Percentiles rank a stretch among this genome's conserved stretches.
Evolutionary conservation across 2,113 vertebrate species (phyloP).

Genomic region (Spea bombifrons): DNA sequence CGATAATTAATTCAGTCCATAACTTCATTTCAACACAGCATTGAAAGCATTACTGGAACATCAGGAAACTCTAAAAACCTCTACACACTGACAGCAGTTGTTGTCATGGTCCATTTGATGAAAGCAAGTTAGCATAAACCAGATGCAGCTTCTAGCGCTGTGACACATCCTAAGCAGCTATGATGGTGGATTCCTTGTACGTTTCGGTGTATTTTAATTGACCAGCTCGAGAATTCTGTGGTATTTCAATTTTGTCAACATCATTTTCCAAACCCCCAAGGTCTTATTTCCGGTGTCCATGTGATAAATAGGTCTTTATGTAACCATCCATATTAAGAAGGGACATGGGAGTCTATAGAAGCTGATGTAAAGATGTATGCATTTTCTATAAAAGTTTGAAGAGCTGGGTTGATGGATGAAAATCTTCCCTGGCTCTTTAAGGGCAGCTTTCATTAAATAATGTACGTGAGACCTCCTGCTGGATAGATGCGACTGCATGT

Average conservation of each 20-base stretch:
- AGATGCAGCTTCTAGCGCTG: not conserved
- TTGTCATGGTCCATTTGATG: conserved; percentile 1
- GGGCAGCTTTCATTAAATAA: too few species aligned
- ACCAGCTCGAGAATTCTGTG: not conserved
- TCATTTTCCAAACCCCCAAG: not conserved
- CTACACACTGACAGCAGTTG: not conserved
- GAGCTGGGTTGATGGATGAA: too few species aligned
- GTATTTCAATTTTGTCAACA: not conserved
- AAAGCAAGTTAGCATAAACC: conserved; percentile 11
- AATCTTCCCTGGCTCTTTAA: too few species aligned
- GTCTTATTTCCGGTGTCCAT: not conserved
- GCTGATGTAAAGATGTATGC: too few species aligned
- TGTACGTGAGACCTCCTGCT: too few species aligned
- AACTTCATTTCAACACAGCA: not conserved
- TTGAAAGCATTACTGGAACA: not conserved
- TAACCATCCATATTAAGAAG: not conserved
- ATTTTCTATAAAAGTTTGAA: too few species aligned
- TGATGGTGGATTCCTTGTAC: not conserved
- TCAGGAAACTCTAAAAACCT: not conserved
- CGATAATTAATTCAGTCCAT: not conserved
- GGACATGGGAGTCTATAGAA: not conserved
- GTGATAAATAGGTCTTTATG: not conserved
- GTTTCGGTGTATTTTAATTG: not conserved
- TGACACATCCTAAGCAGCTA: not conserved
- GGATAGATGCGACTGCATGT: too few species aligned